These are phyloP conservation scores for Urosaurus nigricauda DNA, from an alignment of 2,797 vertebrate species.

Conservation along the genomic window DNA sequence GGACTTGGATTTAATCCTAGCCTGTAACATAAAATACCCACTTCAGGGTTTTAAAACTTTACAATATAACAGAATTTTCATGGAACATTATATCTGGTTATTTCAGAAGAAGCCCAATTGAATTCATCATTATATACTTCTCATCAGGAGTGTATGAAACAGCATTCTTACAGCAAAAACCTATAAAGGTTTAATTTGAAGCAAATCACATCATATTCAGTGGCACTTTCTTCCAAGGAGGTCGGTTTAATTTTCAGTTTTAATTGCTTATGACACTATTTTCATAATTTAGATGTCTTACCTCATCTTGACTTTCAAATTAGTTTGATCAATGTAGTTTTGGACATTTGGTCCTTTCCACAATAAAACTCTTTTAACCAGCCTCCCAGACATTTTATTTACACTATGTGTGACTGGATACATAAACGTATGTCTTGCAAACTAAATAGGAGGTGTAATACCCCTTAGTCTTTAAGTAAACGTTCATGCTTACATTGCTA, in stretches of 20 bases:
- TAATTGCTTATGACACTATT: slow-evolving; percentile 13
- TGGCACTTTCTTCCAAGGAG: background rate
- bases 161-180: background rate
- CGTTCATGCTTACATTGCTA: slow-evolving; percentile 57
- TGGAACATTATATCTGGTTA: background rate
- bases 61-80: background rate
- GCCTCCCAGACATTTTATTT: slow-evolving; percentile 57
- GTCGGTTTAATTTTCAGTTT: background rate
- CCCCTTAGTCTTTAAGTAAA: slow-evolving; percentile 60
- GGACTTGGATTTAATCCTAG: too few species aligned
- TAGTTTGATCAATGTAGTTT: slow-evolving; percentile 38
- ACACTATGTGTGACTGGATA: background rate
- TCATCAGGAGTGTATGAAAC: background rate
- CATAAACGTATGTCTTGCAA: slow-evolving; percentile 65
- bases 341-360: slow-evolving; percentile 36
- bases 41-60: too few species aligned
- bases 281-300: background rate
- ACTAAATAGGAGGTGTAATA: slow-evolving; percentile 66
- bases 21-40: too few species aligned
- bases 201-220: background rate
- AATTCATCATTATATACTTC: background rate
- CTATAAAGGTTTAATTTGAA: background rate
- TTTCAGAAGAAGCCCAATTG: background rate
- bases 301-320: slow-evolving; percentile 51
- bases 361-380: slow-evolving; percentile 33